phyloP scores from a whole-genome alignment of 2,797 vertebrate species.

The Pseudochirops cupreus region DNA sequence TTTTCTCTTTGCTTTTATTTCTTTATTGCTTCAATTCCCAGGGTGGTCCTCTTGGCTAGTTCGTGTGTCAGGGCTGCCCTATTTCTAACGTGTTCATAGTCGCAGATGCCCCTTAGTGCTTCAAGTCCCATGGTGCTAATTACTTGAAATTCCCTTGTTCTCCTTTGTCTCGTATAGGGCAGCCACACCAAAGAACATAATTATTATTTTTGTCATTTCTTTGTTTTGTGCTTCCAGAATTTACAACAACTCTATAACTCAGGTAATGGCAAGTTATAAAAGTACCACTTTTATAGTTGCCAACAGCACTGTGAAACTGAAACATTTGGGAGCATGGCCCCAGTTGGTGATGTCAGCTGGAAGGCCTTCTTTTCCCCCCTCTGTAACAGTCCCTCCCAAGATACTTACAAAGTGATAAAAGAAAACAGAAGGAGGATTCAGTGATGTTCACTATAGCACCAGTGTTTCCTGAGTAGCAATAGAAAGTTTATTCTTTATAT shows the following conservation, averaged over 20 bases:
- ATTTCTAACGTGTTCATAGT: background rate
- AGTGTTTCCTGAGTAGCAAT: background rate
- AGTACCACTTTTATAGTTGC: background rate
- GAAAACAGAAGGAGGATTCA: background rate
- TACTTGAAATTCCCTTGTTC: background rate
- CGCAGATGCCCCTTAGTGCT: background rate
- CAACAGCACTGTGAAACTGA: background rate
- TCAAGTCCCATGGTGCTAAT: rapidly evolving
- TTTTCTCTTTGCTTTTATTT: constrained; percentile 38
- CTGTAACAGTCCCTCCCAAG: background rate
- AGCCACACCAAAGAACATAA: background rate
- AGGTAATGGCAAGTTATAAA: background rate
- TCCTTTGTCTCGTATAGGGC: rapidly evolving
- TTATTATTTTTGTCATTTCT: background rate
- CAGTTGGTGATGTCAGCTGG: background rate
- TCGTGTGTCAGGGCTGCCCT: background rate
- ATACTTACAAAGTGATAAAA: background rate
- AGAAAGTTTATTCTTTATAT: background rate
- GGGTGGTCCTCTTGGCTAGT: background rate
- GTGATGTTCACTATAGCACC: background rate
- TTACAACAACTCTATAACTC: background rate
- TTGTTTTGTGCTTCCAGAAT: background rate
- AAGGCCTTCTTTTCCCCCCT: background rate
- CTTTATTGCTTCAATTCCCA: constrained; percentile 44
- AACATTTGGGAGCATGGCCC: background rate